Base-by-base conservation (phyloP, 2,797 vertebrate species). In the Acestrorhynchus altus region DNA sequence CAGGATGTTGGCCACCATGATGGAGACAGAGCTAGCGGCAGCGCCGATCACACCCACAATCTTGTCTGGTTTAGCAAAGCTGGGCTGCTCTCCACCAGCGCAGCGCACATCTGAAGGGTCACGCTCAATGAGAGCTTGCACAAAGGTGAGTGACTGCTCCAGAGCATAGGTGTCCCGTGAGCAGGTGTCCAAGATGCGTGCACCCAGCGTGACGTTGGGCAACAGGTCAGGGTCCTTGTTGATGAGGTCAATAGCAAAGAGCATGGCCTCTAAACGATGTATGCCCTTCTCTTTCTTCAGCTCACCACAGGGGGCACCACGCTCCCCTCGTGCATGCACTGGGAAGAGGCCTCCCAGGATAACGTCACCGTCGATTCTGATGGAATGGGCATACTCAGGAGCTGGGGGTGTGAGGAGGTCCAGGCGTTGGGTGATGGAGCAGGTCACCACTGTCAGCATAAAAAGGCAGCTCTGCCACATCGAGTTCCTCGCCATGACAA, bases 301-400 rank as follows among this genome's bases (percentile, higher is more conserved):
- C 89, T 93, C 88, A 0, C 93, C 93, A 1, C 92, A 94, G 47
- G 92, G 90, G 51, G 86, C 80, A 0, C 93, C 92, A 12, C 90
- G 83, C 35, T 93, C 92, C 0, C 92, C 92, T 0, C 92, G 89
- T 15, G 93, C 72, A 16, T 94, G 93, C 35, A 94, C 92, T 0
- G 93, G 92, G 73, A 94, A 93, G 63, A 94, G 78, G 18, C 92
- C 93, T 0, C 95, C 86, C 88, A 96, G 81, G 86, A 96, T 95
- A 82, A 96, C 91, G 88, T 98, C 97, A 5, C 97, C 97, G 79
- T 99, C 97, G 86, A 99, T 87, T 52, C 97, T 94, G 83, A 99
- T 96, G 78, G 97, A 98, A 89, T 98, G 97, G 68, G 95, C 95
- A 42, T 95, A 96, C 84, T 99, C 97, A 84, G 96, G 97, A 79